phyloP scores from a whole-genome alignment of 1,140 invertebrate species.

The Cydia splendana region DNA sequence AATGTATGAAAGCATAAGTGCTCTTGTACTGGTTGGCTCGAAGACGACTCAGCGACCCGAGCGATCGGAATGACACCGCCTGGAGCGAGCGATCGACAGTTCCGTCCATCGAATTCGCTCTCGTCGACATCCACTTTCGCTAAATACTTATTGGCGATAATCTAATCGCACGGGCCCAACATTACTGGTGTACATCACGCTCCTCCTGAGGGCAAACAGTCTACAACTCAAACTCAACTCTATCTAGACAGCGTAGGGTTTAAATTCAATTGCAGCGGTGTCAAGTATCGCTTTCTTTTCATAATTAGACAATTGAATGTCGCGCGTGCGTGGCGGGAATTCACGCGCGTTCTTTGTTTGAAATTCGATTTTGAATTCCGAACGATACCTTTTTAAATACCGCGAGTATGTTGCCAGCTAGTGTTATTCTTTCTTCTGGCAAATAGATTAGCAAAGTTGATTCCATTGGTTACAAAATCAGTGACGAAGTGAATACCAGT shows the following conservation, averaged over 20 bases:
- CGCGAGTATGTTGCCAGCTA: not conserved
- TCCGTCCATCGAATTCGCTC: conserved; percentile 32
- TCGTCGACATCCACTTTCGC: conserved; percentile 35
- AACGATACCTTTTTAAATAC: conserved; percentile 22
- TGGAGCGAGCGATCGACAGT: conserved; percentile 16
- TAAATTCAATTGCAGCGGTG: not conserved
- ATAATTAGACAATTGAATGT: conserved; percentile 39
- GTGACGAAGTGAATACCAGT: too few relatives aligned
- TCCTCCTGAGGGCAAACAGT: conserved; percentile 33
- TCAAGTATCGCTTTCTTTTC: conserved; percentile 35
- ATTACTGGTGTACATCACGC: conserved; percentile 33
- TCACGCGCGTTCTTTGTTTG: conserved; percentile 34
- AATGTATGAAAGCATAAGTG: not conserved
- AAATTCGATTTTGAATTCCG: conserved; percentile 30
- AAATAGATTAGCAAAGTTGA: not conserved
- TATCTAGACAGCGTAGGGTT: conserved; percentile 31
- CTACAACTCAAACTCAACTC: not conserved
- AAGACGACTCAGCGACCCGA: not conserved
- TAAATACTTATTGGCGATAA: conserved; percentile 36
- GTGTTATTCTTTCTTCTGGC: not conserved
- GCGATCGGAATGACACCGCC: not conserved
- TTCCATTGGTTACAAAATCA: too few relatives aligned
- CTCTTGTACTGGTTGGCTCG: not conserved
- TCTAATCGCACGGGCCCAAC: conserved; percentile 13
- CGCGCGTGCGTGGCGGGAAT: conserved; percentile 37